Evolutionary conservation across 1,140 invertebrate species (phyloP), one percentile per base, ranked within the genome.

Genomic region (Platorchestia sp.): DNA sequence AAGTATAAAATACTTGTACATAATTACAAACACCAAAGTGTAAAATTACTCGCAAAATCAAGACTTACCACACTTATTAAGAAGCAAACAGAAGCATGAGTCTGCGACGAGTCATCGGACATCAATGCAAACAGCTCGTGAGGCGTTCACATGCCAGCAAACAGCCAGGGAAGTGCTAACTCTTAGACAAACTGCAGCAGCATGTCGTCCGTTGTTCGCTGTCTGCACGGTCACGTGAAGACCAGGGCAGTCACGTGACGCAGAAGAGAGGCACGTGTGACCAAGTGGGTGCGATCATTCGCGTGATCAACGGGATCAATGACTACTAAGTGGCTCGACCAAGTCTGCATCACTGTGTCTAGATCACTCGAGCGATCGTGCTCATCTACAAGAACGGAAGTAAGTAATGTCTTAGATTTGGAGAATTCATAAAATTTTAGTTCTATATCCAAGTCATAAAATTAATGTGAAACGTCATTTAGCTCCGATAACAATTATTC

Each of bases 271-370:
- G 44, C 91, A 45, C 91, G 91, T 93, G 91, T 36, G 43, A 0
- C 91, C 41, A 45, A 47, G 45, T 93, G 91, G 91, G 27, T 47
- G 91, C n/a, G 43, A 45, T 93, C 45, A 47, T 44, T 47, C 91
- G 45, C 91, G 91, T 93, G 91, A 93, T 93, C 91, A 44, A 44
- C 45, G 45, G 47, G 91, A 93, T 93, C 91, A 93, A 93, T 93
- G 91, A 47, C 44, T 27, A 47, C 43, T 93, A 47, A 93, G 91
- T 93, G 91, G 45, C 45, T 40, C 44, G 43, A 44, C 91, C 41
- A 36, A 10, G 14, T 89, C 87, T 42, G 14, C 36, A 10, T 51
- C 27, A 75, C 59, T 75, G 14, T 27, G 27, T 75, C 59, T 75
- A 22, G 14, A 75, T 75, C 27, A 75, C 59, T 75, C 59, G 59